Percentiles rank a stretch among this genome's conserved stretches.
phyloP scores from a whole-genome alignment of 2,113 vertebrate genomes.

The Perca flavescens region DNA sequence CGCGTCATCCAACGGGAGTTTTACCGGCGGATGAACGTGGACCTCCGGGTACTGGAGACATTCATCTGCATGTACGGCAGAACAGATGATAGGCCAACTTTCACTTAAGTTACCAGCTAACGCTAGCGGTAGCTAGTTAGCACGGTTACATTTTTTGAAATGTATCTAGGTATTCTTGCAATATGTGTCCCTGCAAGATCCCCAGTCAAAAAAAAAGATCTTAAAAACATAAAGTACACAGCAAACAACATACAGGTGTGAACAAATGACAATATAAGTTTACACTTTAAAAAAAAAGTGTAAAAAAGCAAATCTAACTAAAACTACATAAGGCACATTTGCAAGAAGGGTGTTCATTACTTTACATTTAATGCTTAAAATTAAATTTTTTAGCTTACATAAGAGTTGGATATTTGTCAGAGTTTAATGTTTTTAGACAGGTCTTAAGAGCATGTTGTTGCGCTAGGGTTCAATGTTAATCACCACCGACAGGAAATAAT shows the following conservation, averaged over 20 bases:
- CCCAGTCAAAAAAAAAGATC: no score
- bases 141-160: no score
- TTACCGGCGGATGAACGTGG: no score
- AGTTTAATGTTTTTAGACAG: constrained; percentile 36
- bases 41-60: no score
- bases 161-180: no score
- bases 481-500: constrained; percentile 50
- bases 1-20: no score
- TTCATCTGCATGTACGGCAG: no score
- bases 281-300: no score
- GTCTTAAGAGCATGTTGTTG: constrained; percentile 31
- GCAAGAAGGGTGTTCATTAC: not conserved
- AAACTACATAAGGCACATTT: not conserved
- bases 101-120: no score
- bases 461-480: constrained; percentile 48
- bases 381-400: not conserved
- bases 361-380: not conserved
- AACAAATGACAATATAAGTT: not conserved
- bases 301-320: not conserved
- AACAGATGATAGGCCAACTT: no score
- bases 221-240: not conserved
- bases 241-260: not conserved
- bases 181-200: no score
- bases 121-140: no score
- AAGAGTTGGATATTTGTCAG: constrained; percentile 41